Base-by-base conservation (phyloP, 1,140 invertebrate species). In the Drosophila prosaltans region DNA sequence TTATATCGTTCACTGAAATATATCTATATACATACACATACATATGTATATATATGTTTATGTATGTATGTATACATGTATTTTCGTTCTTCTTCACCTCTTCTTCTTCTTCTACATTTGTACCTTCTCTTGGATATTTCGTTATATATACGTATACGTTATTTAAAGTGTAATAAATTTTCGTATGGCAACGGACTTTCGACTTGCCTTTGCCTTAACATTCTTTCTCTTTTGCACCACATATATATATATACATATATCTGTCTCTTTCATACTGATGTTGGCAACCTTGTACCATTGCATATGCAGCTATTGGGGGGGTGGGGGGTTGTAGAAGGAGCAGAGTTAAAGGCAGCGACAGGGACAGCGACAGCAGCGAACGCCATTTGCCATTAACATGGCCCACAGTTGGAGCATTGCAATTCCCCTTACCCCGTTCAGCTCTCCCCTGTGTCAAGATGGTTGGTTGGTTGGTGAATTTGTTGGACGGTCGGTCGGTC, bases 101-200 rank as follows among this genome's bases (percentile, higher is more conserved):
- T 39, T 10, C 26, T 30, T 30, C 11, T 26, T 26, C 55, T 1
- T 16, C 2, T 58, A 21, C 55, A n/a, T 58, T 36, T 16, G 28
- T 58, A 36, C 30, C 16, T 16, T 21, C 57, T 59, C 57, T 24
- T 21, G 57, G 57, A 24, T 48, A 63, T 63, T 63, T 63, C 60
- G 60, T 63, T 30, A 30, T 11, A 51, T 45, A 59, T 65, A 69
- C 57, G 55, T 76, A 72, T 81, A 71, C 74, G 70, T 74, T 86
- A 81, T 78, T 86, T 75, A 81, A 81, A 81, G 70, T 73, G 70
- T 78, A 75, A 85, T 85, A 86, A 85, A 85, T 85, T 71, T 75
- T 67, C 51, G 62, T 64, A 78, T 80, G 62, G 75, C 67, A 36
- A 41, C 64, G 48, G 60, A 48, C 16, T 62, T 57, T 63, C 28